Conservation (phyloP, 1,140 invertebrate genomes). For the Drosophila sturtevanti region DNA sequence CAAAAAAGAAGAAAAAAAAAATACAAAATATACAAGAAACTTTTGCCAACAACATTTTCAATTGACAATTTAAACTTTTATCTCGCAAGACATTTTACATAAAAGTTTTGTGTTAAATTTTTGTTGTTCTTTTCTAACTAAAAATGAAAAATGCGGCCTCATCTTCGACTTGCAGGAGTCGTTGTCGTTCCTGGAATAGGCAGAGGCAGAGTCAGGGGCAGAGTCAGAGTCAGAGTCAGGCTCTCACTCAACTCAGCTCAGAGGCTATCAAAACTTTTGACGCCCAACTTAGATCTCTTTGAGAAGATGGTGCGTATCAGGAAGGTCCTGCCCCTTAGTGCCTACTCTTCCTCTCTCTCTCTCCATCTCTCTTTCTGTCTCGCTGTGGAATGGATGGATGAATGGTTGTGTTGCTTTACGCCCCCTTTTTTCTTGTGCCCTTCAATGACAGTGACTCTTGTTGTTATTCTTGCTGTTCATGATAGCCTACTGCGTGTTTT, state of each 20-base stretch:
- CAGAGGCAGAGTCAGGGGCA: slow-evolving; percentile 21
- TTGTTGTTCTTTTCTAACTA: slow-evolving; percentile 45
- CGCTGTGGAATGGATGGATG: too few species aligned
- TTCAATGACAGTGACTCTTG: slow-evolving; percentile 23
- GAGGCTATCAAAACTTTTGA: slow-evolving; percentile 79
- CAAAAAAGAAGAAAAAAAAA: slow-evolving; percentile 54
- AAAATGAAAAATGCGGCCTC: slow-evolving; percentile 71
- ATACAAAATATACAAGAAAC: slow-evolving; percentile 32
- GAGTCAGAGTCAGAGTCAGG: too few species aligned
- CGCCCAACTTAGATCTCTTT: slow-evolving; percentile 55
- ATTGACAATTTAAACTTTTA: slow-evolving; percentile 83
- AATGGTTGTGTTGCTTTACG: too few species aligned
- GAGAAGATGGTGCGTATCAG: slow-evolving; percentile 13
- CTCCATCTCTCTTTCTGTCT: background rate
- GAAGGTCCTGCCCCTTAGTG: background rate
- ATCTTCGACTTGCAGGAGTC: slow-evolving; percentile 14
- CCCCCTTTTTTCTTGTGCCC: slow-evolving; percentile 24
- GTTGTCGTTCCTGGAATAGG: slow-evolving; percentile 54
- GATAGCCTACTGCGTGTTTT: slow-evolving; percentile 47
- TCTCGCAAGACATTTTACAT: slow-evolving; percentile 77
- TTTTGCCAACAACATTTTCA: slow-evolving; percentile 82
- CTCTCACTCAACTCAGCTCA: slow-evolving; percentile 35
- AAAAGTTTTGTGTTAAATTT: slow-evolving; percentile 76
- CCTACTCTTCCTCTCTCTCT: background rate
- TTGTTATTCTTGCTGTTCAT: slow-evolving; percentile 50